A percentile compares a stretch with the other conserved stretches of the same genome.
Evolutionary conservation across 2,797 vertebrate genomes (phyloP).

Genomic region (Danionella dracula): DNA sequence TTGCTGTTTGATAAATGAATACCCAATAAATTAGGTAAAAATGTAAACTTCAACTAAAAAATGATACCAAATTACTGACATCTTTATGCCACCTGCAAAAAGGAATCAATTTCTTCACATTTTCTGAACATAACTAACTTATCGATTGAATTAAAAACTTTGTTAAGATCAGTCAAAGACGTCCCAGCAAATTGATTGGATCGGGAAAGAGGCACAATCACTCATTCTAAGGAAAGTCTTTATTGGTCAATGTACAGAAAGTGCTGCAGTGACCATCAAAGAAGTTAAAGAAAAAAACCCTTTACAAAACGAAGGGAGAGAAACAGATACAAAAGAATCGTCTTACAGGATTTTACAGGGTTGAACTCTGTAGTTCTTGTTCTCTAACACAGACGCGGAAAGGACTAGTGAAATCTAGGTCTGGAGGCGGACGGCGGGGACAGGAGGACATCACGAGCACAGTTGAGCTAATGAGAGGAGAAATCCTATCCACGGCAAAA

Average conservation of each 20-base stretch:
- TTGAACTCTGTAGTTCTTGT: conserved; percentile 50
- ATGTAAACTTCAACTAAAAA: no score
- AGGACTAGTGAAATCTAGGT: conserved; percentile 47
- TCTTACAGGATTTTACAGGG: conserved; percentile 68
- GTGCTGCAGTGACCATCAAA: conserved; percentile 69
- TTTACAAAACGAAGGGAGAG: conserved; percentile 70
- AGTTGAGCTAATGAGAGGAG: conserved; percentile 48
- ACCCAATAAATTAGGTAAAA: no score
- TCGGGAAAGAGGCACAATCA: conserved; percentile 34
- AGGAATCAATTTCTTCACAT: conserved; percentile 18
- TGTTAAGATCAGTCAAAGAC: no score
- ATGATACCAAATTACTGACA: no score
- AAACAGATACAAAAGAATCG: conserved; percentile 70
- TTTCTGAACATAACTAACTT: neutral
- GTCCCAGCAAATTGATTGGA: no score
- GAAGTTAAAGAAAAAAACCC: conserved; percentile 63
- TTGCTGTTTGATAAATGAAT: no score
- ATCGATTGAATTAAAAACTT: no score
- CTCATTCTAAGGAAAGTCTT: conserved; percentile 76
- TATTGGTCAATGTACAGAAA: conserved; percentile 78
- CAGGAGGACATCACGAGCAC: conserved; percentile 63
- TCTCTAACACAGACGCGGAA: conserved; percentile 55
- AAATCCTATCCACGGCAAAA: conserved; percentile 43
- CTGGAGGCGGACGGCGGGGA: neutral
- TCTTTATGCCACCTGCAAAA: conserved; percentile 8